Percentiles rank a stretch among this genome's conserved stretches.
Conservation (phyloP, 2,113 vertebrate species). For the Caracal caracal region DNA sequence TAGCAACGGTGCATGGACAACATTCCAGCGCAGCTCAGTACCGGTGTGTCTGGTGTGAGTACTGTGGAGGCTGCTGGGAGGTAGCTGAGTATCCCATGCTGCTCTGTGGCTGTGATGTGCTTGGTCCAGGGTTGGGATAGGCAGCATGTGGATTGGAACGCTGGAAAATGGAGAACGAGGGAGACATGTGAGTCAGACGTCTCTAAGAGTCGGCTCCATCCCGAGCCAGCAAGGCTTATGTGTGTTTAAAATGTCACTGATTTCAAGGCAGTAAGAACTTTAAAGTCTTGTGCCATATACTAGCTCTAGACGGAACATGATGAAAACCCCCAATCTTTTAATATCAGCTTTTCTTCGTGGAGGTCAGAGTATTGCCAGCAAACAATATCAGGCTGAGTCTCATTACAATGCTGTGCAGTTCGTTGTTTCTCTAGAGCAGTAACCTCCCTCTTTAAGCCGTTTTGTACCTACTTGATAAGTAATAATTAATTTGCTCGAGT, state of each 20-base stretch:
- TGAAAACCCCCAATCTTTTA: not conserved
- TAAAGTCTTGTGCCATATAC: not conserved
- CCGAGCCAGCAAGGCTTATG: not conserved
- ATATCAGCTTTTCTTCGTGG: not conserved
- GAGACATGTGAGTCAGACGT: not conserved
- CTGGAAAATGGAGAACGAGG: conserved; percentile 81
- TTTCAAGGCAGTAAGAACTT: not conserved
- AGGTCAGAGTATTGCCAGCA: not conserved
- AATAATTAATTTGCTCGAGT: not conserved
- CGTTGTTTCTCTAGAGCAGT: not conserved
- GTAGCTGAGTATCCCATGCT: conserved; percentile 99
- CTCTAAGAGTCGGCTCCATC: not conserved
- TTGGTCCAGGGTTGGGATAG: conserved; percentile 99
- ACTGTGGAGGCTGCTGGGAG: conserved; percentile 99
- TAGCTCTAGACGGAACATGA: conserved; percentile 43
- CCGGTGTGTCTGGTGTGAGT: conserved; percentile 98
- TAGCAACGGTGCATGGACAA: conserved; percentile 84
- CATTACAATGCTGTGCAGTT: not conserved
- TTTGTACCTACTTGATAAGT: not conserved
- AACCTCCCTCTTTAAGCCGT: not conserved
- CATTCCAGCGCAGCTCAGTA: conserved; percentile 91
- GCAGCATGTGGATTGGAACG: conserved; percentile 99
- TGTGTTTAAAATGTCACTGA: not conserved
- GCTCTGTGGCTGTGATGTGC: conserved; percentile 99
- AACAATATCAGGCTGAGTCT: not conserved